These are phyloP conservation scores for Ceratitis capitata DNA, from an alignment of 1,140 invertebrate genomes.

Conservation along the genomic window DNA sequence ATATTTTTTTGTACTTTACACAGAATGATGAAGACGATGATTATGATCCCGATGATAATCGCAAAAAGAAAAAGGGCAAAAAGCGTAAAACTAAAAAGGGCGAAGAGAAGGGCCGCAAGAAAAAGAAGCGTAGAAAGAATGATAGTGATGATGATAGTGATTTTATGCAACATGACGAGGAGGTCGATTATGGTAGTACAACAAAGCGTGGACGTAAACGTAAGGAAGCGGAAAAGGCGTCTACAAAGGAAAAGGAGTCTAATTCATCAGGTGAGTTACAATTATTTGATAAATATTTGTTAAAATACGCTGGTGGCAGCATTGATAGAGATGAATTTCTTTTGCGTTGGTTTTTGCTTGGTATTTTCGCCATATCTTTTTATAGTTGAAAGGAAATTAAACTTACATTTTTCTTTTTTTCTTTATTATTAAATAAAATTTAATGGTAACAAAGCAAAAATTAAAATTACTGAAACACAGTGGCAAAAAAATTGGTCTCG, in stretches of 20 bases:
- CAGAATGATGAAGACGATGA: conserved; percentile 84
- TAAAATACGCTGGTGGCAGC: too few species aligned
- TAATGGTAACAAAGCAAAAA: too few species aligned
- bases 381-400: too few species aligned
- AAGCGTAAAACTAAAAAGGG: conserved; percentile 88
- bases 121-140: conserved; percentile 92
- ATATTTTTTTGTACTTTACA: too few species aligned
- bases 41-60: conserved; percentile 82
- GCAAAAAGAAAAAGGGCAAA: conserved; percentile 90
- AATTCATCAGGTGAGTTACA: conserved; percentile 49
- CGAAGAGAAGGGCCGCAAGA: conserved; percentile 89
- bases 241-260: conserved; percentile 62
- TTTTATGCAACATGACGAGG: conserved; percentile 76
- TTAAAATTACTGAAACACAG: too few species aligned
- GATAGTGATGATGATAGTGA: conserved; percentile 91
- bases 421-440: too few species aligned
- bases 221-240: conserved; percentile 68
- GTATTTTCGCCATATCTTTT: too few species aligned
- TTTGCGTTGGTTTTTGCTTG: too few species aligned
- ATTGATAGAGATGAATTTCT: too few species aligned
- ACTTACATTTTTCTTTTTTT: too few species aligned
- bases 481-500: too few species aligned
- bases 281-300: too few species aligned
- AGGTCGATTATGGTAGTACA: conserved; percentile 66
- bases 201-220: conserved; percentile 68